These are phyloP conservation scores for Cyanistes caeruleus DNA, from an alignment of 2,113 vertebrate genomes.

Conservation along the genomic window DNA sequence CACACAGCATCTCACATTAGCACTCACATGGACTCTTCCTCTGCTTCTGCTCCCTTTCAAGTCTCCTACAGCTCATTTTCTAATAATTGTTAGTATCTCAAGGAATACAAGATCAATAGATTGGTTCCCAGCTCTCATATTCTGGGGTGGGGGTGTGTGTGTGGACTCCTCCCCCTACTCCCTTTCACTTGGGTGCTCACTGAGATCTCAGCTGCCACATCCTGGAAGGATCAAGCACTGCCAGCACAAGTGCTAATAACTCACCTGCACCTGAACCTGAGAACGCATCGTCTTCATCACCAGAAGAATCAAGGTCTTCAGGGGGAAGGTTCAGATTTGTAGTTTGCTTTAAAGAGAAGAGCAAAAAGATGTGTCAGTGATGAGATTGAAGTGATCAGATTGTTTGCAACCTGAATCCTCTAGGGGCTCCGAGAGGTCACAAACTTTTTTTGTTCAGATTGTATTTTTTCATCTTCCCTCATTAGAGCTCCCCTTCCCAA, in stretches of 20 bases:
- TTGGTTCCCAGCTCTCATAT: background rate
- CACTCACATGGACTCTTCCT: background rate
- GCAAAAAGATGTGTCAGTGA: background rate
- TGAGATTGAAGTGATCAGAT: background rate
- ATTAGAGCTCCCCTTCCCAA: background rate
- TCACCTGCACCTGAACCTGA: constrained; percentile 80
- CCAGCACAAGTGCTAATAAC: background rate
- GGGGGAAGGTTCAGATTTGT: constrained; percentile 62
- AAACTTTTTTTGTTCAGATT: background rate
- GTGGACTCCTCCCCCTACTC: background rate
- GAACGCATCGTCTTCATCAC: constrained; percentile 67
- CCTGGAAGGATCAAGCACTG: background rate
- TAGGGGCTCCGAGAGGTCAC: background rate
- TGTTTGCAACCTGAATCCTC: background rate
- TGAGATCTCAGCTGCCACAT: background rate
- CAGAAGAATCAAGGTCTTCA: constrained; percentile 82
- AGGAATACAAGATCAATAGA: background rate
- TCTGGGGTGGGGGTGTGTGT: fast-evolving
- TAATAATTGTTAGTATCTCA: background rate
- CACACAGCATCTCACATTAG: background rate
- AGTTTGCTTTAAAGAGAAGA: constrained; percentile 64
- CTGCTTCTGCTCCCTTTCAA: background rate
- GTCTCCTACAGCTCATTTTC: background rate
- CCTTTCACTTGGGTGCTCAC: background rate
- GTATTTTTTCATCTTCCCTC: background rate